Evolutionary conservation across 2,797 vertebrate species (phyloP), one percentile per base, ranked within the genome.

Genomic region (Hypotaenidia okinawae): DNA sequence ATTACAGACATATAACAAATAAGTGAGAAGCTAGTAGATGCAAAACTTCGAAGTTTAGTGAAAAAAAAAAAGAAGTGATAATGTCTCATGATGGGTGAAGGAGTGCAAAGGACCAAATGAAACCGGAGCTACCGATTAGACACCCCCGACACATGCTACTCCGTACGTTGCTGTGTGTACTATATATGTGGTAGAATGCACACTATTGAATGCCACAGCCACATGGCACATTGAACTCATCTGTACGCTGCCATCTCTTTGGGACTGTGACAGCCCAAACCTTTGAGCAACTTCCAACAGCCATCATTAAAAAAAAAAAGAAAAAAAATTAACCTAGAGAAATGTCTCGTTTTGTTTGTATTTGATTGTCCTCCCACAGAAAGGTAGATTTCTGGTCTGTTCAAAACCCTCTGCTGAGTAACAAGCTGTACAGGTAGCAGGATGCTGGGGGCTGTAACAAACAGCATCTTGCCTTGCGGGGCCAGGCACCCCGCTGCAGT

Each of bases 211-310:
- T 0, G 1, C 90, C 85, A 86, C 85, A 55, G 82, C 94, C 91
- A 58, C 85, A 9, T 6, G 84, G 92, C 90, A 84, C 72, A 64
- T 79, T 7, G 2, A 57, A 6, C 83, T 94, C 96, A 89, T 72
- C 92, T 85, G 77, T 92, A 89, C 24, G 72, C 84, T 93, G 93
- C 92, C 94, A 89, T 92, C 94, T 92, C 33, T 39, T 87, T 18
- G 41, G 89, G 90, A 32, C 96, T 91, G 77, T 7, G 11, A 94
- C 87, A 93, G 92, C 86, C 95, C 91, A 70, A 86, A 90, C 70
- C 94, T 95, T 47, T 75, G 88, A 96, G 93, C 86, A 94, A 92
- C 93, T 94, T 91, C 83, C 86, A 89, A 93, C 95, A 96, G 86
- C 93, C 95, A 94, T 94, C 91, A 94, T 90, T 87, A 52, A 89